phyloP scores from a whole-genome alignment of 2,888 invertebrate genomes.

The Mesochorus sp. region DNA sequence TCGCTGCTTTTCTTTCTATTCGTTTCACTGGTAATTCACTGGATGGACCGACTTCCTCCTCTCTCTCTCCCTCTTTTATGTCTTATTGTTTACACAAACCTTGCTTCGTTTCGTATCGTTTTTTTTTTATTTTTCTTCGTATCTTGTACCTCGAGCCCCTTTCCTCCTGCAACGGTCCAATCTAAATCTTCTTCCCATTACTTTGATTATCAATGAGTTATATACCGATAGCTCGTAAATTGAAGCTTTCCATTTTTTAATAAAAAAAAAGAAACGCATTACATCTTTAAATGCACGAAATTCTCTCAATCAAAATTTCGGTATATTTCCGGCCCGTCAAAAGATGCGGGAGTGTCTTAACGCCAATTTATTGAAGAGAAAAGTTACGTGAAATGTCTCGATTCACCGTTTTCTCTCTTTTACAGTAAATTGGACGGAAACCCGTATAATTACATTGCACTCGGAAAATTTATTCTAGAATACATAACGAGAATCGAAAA shows the following conservation, averaged over 20 bases:
- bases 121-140: constrained; percentile 14
- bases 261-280: background rate
- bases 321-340: no score
- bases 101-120: constrained; percentile 38
- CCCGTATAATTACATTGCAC: no score
- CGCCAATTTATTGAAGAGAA: no score
- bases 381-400: no score
- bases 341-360: no score
- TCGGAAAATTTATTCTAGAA: no score
- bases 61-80: constrained; percentile 12
- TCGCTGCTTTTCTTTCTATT: constrained; percentile 26
- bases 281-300: no score
- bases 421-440: no score
- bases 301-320: no score
- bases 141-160: background rate
- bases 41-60: constrained; percentile 31
- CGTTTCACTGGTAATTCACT: constrained; percentile 53
- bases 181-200: constrained; percentile 20
- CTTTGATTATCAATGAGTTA: constrained; percentile 36
- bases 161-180: background rate
- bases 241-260: constrained; percentile 1
- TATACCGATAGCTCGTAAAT: background rate
- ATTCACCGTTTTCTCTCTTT: no score
- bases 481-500: no score
- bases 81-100: constrained; percentile 42